A percentile compares a stretch with the other conserved stretches of the same genome.
Evolutionary conservation across 2,797 vertebrate genomes (phyloP).

Genomic region (Forpus xanthops): DNA sequence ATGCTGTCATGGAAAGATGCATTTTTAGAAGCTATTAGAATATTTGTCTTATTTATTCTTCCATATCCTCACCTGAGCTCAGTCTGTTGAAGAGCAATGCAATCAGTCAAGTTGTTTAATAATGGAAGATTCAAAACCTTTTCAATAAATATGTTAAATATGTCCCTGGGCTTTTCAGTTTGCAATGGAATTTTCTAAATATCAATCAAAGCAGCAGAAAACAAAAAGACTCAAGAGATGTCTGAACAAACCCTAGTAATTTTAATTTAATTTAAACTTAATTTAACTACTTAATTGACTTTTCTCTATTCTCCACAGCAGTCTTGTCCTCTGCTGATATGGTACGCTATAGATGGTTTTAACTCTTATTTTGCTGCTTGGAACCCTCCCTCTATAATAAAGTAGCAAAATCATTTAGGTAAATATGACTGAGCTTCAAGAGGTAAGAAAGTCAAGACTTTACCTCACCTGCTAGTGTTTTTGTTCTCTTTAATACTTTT

Average conservation of each 20-base stretch:
- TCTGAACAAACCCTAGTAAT: background rate
- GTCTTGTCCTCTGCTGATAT: background rate
- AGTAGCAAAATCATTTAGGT: background rate
- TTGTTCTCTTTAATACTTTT: background rate
- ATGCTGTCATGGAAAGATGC: background rate
- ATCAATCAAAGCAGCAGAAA: slow-evolving; percentile 19
- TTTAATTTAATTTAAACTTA: background rate
- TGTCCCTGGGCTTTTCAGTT: background rate
- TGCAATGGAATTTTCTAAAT: background rate
- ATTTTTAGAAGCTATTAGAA: slow-evolving; percentile 23
- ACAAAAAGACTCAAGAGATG: background rate
- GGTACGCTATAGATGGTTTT: background rate
- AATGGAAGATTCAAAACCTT: background rate
- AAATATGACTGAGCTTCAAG: background rate
- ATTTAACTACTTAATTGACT: background rate
- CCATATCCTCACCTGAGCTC: slow-evolving; percentile 9
- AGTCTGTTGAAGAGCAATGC: background rate
- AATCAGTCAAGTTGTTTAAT: slow-evolving; percentile 20
- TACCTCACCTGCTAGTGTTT: background rate
- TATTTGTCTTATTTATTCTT: background rate
- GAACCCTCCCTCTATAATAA: background rate
- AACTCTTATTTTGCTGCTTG: background rate
- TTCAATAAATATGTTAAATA: background rate
- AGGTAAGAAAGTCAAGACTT: background rate
- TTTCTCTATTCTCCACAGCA: background rate